Conservation (phyloP, 2,113 vertebrate genomes). For the Pelobates fuscus region DNA sequence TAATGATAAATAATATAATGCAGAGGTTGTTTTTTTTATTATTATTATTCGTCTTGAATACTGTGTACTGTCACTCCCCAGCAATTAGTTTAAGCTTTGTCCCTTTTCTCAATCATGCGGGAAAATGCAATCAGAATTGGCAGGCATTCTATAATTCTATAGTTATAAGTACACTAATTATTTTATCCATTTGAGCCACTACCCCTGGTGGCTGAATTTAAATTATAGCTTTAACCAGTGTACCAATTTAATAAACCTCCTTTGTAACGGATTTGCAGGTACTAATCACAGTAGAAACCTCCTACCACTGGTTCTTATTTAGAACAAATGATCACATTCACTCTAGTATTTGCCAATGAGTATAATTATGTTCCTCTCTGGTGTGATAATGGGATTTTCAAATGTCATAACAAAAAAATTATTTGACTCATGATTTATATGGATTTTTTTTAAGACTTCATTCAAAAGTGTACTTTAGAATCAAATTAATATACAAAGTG, state of each 20-base stretch:
- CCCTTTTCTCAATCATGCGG: slow-evolving; percentile 7
- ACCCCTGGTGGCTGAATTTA: slow-evolving; percentile 36
- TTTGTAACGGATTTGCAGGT: slow-evolving; percentile 36
- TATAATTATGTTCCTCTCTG: slow-evolving; percentile 14
- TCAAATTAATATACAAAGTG: too few species aligned
- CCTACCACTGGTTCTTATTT: slow-evolving; percentile 3
- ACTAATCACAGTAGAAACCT: slow-evolving; percentile 27
- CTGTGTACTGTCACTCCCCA: background rate
- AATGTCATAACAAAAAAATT: slow-evolving; percentile 21
- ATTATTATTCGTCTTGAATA: too few species aligned
- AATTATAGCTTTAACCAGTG: slow-evolving; percentile 42
- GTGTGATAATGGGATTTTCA: slow-evolving; percentile 34
- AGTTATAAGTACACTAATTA: slow-evolving; percentile 40
- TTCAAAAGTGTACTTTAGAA: too few species aligned
- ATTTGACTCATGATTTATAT: background rate
- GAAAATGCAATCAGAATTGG: slow-evolving; percentile 26
- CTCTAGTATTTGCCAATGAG: slow-evolving; percentile 1
- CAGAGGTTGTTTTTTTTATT: slow-evolving; percentile 2
- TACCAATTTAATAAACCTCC: slow-evolving; percentile 39
- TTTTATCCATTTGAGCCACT: slow-evolving; percentile 44
- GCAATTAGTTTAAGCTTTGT: slow-evolving; percentile 34
- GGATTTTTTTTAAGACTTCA: too few species aligned
- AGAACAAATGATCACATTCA: slow-evolving; percentile 30
- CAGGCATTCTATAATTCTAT: slow-evolving; percentile 34
- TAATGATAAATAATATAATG: too few species aligned